phyloP scores from a whole-genome alignment of 1,140 invertebrate genomes.

The Magallana ariakensis region DNA sequence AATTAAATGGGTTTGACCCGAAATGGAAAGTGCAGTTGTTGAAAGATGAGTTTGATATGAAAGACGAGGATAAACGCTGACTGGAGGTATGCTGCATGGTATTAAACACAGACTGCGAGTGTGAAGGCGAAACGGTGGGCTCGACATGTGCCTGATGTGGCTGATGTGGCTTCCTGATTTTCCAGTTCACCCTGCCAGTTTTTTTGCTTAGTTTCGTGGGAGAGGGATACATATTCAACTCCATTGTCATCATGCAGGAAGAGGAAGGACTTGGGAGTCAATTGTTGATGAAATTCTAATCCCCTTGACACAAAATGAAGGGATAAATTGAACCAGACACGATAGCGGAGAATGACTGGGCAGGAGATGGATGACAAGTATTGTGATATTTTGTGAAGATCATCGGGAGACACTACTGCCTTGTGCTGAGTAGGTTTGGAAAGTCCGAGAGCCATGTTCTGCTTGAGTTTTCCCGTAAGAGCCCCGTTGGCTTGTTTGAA shows the following conservation, averaged over 20 bases:
- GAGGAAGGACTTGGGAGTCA: constrained; percentile 29
- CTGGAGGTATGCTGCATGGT: background rate
- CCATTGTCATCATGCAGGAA: constrained; percentile 47
- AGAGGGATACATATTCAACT: constrained; percentile 39
- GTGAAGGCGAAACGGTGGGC: background rate
- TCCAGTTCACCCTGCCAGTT: constrained; percentile 39
- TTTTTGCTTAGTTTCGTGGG: constrained; percentile 45
- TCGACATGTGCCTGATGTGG: constrained; percentile 52
- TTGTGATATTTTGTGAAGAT: background rate
- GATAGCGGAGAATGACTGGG: no score
- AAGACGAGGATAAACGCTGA: background rate
- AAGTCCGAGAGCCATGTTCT: constrained; percentile 6
- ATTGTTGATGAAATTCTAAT: constrained; percentile 50
- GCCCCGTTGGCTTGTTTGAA: constrained; percentile 43
- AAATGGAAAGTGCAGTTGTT: background rate
- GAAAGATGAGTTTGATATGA: background rate
- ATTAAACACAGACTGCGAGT: background rate
- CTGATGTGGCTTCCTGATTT: background rate
- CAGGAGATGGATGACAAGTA: background rate
- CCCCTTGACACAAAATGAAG: constrained; percentile 40
- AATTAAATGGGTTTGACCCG: background rate
- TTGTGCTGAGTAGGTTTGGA: constrained; percentile 40
- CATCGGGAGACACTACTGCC: background rate
- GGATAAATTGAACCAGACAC: constrained; percentile 25
- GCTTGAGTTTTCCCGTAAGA: constrained; percentile 31